Percentiles rank a stretch among this genome's conserved stretches.
Evolutionary conservation across 2,113 vertebrate species (phyloP).

Genomic region (Chaenogobius annularis): DNA sequence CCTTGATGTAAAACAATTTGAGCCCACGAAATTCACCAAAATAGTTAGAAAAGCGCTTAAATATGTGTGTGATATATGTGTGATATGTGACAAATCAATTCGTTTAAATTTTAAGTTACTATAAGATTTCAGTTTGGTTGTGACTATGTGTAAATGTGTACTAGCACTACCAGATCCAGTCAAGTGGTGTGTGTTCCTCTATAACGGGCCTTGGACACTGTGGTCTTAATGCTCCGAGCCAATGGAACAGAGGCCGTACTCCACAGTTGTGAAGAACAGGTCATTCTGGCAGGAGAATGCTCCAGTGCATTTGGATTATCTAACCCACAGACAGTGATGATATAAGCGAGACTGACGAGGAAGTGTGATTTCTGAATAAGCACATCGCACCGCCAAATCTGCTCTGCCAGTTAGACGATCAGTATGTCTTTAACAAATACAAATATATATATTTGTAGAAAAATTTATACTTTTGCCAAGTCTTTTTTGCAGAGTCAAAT

Average conservation of each 20-base stretch:
- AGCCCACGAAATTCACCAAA: too few relatives aligned
- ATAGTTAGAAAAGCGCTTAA: too few relatives aligned
- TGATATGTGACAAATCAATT: too few relatives aligned
- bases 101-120: not conserved
- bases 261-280: slow-evolving; percentile 16
- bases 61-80: too few relatives aligned
- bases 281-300: slow-evolving; percentile 25
- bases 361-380: slow-evolving; percentile 68
- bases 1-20: too few relatives aligned
- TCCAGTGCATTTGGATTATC: slow-evolving; percentile 36
- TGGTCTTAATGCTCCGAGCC: slow-evolving; percentile 17
- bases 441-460: not conserved
- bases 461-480: not conserved
- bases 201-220: slow-evolving; percentile 5
- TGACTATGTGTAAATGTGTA: not conserved
- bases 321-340: slow-evolving; percentile 53
- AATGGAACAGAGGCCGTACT: slow-evolving; percentile 8
- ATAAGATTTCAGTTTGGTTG: not conserved
- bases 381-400: slow-evolving; percentile 42
- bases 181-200: not conserved
- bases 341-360: slow-evolving; percentile 61
- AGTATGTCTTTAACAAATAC: slow-evolving; percentile 18
- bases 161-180: not conserved
- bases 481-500: too few relatives aligned
- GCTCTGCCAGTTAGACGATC: slow-evolving; percentile 30